Evolutionary conservation across 2,113 vertebrate species (phyloP), one percentile per base, ranked within the genome.

Genomic region (Varanus salvator): DNA sequence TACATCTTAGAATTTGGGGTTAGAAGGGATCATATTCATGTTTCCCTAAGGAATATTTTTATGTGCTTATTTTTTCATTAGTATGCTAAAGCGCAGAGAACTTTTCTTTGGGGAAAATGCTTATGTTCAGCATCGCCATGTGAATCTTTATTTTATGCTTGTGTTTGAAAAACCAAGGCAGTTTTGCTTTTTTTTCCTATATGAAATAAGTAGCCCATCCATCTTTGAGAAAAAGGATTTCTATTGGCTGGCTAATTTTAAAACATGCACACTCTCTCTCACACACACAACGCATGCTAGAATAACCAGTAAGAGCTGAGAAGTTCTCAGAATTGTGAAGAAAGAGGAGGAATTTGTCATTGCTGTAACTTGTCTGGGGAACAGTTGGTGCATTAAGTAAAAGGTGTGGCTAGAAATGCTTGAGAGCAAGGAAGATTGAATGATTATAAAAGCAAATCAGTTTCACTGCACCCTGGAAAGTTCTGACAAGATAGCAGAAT

Each of bases 391-490:
- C 2, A 4, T 72, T 85, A 57, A 52, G 27, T 0, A 92, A 64
- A 44, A 87, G 72, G 0, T 38, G 44, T 84, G 14, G 3, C 44
- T 48, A 89, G 71, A 87, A 44, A 31, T 78, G 72, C 48, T 66
- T 85, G 66, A 88, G 80, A 93, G 7, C 17, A 90, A 87, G 23
- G 14, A 44, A 60, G 21, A 50, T 1, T 88, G 52, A 78, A 44
- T 89, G 1, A 64, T 88, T 77, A 52, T 2, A 29, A 29, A 80
- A 92, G 78, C 29, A 11, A 78, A 87, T 74, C 5, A 6, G 15
- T 54, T 92, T 94, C 64, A 85, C 23, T 89, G 94, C 69, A 66
- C 15, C 3, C 12, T 92, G 90, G 87, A 34, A 80, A 87, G 19
- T 57, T 81, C 25, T 76, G 54, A 80, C 80, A 14, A 5, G 68